phyloP scores from a whole-genome alignment of 2,888 invertebrate genomes.

The Nephrotoma appendiculata region DNA sequence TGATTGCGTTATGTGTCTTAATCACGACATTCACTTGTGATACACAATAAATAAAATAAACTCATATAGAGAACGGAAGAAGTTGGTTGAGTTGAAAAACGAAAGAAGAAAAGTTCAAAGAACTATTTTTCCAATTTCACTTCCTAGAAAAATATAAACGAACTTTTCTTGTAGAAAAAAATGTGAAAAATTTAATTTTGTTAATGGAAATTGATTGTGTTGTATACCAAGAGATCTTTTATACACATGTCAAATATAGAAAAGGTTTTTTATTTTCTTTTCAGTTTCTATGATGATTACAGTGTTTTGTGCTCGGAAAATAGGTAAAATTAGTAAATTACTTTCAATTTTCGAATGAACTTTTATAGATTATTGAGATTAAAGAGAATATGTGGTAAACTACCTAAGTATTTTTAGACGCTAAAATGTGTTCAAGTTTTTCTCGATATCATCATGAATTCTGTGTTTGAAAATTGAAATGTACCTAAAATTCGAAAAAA shows the following conservation, averaged over 20 bases:
- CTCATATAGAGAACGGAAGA: neutral
- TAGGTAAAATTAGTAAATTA: neutral
- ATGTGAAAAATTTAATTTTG: neutral
- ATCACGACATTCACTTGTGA: neutral
- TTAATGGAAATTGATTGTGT: neutral
- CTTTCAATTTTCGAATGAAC: neutral
- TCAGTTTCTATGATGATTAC: neutral
- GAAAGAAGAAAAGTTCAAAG: neutral
- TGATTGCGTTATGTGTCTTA: neutral
- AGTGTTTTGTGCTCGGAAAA: neutral
- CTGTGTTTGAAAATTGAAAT: neutral
- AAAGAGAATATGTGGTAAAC: neutral
- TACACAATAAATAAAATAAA: neutral
- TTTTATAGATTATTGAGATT: neutral
- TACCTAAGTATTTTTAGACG: neutral
- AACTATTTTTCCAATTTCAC: neutral
- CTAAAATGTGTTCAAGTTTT: too few relatives aligned
- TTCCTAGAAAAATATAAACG: neutral
- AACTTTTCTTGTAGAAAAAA: neutral
- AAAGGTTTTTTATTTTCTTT: neutral
- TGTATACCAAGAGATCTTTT: neutral
- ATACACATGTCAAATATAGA: neutral
- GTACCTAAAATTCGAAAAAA: neutral
- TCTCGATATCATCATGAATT: neutral
- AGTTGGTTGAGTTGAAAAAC: neutral